phyloP scores from a whole-genome alignment of 2,113 vertebrate species.

The Corythaeola cristata region DNA sequence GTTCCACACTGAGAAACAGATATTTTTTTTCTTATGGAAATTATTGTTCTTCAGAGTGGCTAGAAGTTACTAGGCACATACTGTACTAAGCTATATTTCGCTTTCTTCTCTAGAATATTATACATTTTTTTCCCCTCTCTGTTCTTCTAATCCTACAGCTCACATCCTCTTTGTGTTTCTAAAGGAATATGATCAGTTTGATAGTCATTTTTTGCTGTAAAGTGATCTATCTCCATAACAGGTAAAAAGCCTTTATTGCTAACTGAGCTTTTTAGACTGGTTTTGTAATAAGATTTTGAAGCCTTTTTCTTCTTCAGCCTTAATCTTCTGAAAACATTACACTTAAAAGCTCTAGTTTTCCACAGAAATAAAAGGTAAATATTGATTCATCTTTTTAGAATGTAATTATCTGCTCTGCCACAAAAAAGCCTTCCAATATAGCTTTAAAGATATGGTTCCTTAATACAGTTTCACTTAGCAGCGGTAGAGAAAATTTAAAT shows the following conservation, averaged over 20 bases:
- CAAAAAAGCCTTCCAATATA: not conserved
- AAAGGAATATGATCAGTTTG: not conserved
- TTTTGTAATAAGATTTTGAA: not conserved
- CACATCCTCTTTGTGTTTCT: not conserved
- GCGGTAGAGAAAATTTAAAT: not conserved
- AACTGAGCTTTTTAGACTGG: not conserved
- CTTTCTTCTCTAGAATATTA: not conserved
- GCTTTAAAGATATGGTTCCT: not conserved
- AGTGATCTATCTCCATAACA: not conserved
- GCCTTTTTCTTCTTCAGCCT: not conserved
- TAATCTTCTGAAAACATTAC: not conserved
- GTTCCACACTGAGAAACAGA: not conserved
- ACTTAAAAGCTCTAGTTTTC: not conserved
- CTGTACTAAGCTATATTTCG: not conserved
- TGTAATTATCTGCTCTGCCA: not conserved
- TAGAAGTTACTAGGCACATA: not conserved
- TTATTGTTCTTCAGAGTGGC: not conserved
- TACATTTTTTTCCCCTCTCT: not conserved
- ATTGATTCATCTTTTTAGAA: not conserved
- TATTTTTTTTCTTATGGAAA: slow-evolving; percentile 19
- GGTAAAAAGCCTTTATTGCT: not conserved
- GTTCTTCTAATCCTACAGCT: not conserved
- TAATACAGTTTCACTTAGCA: not conserved
- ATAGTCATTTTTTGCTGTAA: not conserved
- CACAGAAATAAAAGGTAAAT: not conserved